Conservation (phyloP, 2,797 vertebrate species). For the Poeciliopsis gracilis region DNA sequence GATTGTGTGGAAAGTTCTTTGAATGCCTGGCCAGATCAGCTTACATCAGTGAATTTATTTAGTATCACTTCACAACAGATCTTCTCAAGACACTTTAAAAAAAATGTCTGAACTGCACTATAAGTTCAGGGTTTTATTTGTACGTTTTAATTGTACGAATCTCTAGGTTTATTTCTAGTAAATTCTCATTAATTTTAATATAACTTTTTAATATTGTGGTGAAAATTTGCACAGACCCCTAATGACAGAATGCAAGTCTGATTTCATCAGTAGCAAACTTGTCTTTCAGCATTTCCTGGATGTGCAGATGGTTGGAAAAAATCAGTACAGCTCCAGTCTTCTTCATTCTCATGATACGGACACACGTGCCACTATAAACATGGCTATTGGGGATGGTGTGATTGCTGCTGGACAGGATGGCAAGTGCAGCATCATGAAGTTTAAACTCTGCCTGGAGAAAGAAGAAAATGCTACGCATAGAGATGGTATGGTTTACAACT, state of each 20-base stretch:
- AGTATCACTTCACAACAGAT: too few species aligned
- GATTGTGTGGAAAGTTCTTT: too few species aligned
- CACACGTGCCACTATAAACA: conserved; percentile 91
- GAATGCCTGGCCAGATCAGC: too few species aligned
- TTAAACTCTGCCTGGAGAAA: conserved; percentile 63
- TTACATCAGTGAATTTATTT: too few species aligned
- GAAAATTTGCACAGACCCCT: neutral
- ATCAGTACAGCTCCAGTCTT: conserved; percentile 84
- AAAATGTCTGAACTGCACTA: too few species aligned
- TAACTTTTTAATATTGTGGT: neutral
- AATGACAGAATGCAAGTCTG: neutral
- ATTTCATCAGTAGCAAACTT: neutral
- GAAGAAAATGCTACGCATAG: conserved; percentile 38
- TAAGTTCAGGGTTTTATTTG: neutral
- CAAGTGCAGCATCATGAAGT: conserved; percentile 86
- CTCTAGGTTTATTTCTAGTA: neutral
- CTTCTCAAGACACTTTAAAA: too few species aligned
- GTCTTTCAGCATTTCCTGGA: conserved; percentile 88
- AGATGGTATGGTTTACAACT: conserved; percentile 75
- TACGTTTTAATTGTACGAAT: neutral
- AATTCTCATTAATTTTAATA: neutral
- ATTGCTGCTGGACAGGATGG: conserved; percentile 93
- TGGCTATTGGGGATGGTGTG: conserved; percentile 86
- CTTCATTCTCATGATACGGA: conserved; percentile 90
- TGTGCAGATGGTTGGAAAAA: conserved; percentile 82